A percentile compares a stretch with the other conserved stretches of the same genome.
phyloP scores from a whole-genome alignment of 2,113 vertebrate species.

The Caranx melampygus region DNA sequence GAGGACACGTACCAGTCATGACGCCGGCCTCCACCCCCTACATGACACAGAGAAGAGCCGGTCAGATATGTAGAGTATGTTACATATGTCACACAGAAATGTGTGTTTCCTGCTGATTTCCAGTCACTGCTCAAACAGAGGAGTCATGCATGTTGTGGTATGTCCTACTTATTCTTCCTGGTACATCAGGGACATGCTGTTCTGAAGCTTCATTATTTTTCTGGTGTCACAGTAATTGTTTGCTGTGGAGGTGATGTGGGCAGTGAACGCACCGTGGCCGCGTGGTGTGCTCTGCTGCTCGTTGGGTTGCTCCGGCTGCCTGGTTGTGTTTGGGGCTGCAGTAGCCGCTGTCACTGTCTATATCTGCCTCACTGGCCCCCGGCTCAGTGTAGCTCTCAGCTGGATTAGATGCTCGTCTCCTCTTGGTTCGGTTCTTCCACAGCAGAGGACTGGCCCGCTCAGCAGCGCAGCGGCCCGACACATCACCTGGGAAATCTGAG shows the following conservation, averaged over 20 bases:
- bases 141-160: background rate
- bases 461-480: slow-evolving; percentile 87
- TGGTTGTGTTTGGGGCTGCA: slow-evolving; percentile 97
- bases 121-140: background rate
- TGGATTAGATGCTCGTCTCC: slow-evolving; percentile 89
- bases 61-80: background rate
- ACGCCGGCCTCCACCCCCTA: slow-evolving; percentile 89
- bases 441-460: slow-evolving; percentile 86
- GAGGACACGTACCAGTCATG: slow-evolving; percentile 85
- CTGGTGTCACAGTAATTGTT: background rate
- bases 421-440: slow-evolving; percentile 91
- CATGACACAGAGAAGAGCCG: slow-evolving; percentile 52
- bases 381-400: slow-evolving; percentile 93
- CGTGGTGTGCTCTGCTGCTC: slow-evolving; percentile 79
- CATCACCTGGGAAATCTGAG: slow-evolving; percentile 93
- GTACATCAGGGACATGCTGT: background rate
- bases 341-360: slow-evolving; percentile 98
- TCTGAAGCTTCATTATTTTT: too few relatives aligned
- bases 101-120: background rate
- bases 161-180: background rate
- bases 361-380: slow-evolving; percentile 93
- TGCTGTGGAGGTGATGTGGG: background rate
- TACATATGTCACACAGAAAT: background rate
- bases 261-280: slow-evolving; percentile 64
- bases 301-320: slow-evolving; percentile 71